These are phyloP conservation scores for Caenorhabditis auriculariae DNA, from an alignment of 2,888 invertebrate genomes.

Conservation along the genomic window DNA sequence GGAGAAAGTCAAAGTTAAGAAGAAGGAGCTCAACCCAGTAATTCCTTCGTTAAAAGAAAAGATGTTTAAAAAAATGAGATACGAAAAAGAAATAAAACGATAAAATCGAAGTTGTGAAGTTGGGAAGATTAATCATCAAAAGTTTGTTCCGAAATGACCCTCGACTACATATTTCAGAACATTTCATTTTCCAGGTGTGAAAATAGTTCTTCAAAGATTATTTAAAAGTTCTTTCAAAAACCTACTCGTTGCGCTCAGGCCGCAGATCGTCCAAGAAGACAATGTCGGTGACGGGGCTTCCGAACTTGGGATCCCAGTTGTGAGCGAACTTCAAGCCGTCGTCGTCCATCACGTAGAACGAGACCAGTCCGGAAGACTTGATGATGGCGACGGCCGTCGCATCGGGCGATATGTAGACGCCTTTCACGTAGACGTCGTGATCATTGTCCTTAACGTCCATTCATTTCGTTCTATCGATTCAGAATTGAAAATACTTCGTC, in stretches of 20 bases:
- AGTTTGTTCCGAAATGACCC: too few relatives aligned
- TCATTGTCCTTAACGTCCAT: neutral
- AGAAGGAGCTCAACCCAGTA: too few relatives aligned
- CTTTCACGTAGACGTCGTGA: conserved; percentile 20
- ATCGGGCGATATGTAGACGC: conserved; percentile 55
- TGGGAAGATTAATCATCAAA: too few relatives aligned
- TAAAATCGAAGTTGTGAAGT: too few relatives aligned
- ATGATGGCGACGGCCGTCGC: conserved; percentile 55
- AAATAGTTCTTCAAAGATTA: neutral
- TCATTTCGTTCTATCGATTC: too few relatives aligned
- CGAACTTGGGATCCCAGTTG: conserved; percentile 34
- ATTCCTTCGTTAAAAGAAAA: too few relatives aligned
- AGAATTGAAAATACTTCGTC: conserved; percentile 12
- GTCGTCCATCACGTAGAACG: conserved; percentile 52
- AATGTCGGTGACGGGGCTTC: conserved; percentile 40
- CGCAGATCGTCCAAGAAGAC: conserved; percentile 54
- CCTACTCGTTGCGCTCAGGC: conserved; percentile 19
- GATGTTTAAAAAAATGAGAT: too few relatives aligned
- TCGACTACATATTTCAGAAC: too few relatives aligned
- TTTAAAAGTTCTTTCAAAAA: neutral
- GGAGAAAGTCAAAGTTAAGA: too few relatives aligned
- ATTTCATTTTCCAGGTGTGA: too few relatives aligned
- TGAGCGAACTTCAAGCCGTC: conserved; percentile 41
- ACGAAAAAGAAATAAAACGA: too few relatives aligned
- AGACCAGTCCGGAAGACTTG: conserved; percentile 32